Base-by-base conservation (phyloP, 2,888 invertebrate species). In the Agonum fuliginosum region DNA sequence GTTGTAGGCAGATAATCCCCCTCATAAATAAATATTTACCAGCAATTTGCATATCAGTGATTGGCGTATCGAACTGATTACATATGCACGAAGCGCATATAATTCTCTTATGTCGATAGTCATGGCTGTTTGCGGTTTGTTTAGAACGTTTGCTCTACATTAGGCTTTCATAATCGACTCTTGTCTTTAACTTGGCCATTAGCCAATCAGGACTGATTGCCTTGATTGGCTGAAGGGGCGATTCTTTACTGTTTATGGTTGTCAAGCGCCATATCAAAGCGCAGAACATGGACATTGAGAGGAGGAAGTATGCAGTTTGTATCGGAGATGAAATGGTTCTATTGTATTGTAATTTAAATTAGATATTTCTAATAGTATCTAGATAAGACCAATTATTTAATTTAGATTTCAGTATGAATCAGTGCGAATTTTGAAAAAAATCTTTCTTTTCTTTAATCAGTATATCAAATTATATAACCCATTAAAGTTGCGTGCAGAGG, bases 191-290 rank as follows among this genome's bases (percentile, higher is more conserved):
- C 22, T 37, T 41, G 22, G 41, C 41, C 41, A 67, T 41, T 67
- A 41, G 43, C 22, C 67, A 41, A 67, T 67, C 67, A 67, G 41
- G 6, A 41, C 17, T 67, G 67, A 67, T 67, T 67, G 67, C 20
- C 67, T 67, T 67, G 41, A 67, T 67, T 37, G 41, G 67, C 41
- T 41, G 10, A 41, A 65, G 41, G 41, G 41, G 67, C 67, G 30
- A 30, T 17, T 34, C 58, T 30, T 30, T 30, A 62, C 30, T 62
- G 58, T 30, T 14, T 30, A 14, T 10, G 12, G 10, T 17, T 30
- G 34, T 62, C 6, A 62, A 62, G 58, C 30, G 34, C 30, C 58
- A 62, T 46, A 46, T 62, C 30, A 14, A 27, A n/a, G n/a, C n/a
- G n/a, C n/a, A n/a, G n/a, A n/a, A n/a, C n/a, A 27, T 62, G 17